phyloP scores from a whole-genome alignment of 2,113 vertebrate species.

The Pseudorasbora parva region DNA sequence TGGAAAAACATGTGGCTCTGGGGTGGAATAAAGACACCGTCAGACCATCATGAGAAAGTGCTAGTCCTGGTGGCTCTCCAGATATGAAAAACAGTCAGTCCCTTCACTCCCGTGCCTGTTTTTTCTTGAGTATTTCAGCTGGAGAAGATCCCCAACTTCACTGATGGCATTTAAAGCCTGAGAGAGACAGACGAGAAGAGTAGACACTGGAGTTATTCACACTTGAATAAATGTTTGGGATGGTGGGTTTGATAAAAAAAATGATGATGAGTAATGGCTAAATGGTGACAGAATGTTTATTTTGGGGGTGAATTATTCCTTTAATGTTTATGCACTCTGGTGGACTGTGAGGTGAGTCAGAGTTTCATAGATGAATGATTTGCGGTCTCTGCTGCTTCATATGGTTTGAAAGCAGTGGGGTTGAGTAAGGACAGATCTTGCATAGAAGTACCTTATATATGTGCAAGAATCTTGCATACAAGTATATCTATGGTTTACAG shows the following conservation, averaged over 20 bases:
- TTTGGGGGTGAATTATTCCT: conserved; percentile 3
- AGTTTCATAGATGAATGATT: conserved; percentile 4
- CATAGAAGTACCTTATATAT: background rate
- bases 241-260: background rate
- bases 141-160: conserved; percentile 92
- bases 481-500: too few species aligned
- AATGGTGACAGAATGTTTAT: background rate
- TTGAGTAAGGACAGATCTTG: background rate
- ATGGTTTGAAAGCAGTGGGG: background rate
- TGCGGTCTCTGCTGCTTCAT: background rate
- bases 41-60: background rate
- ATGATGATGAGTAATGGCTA: background rate
- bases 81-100: conserved; percentile 72
- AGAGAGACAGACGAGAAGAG: conserved; percentile 26
- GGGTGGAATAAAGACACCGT: background rate
- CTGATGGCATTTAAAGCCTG: conserved; percentile 88
- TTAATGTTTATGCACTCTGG: background rate
- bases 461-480: too few species aligned
- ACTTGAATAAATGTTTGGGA: background rate
- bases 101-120: conserved; percentile 49
- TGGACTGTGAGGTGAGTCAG: conserved; percentile 35
- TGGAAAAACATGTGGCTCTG: background rate
- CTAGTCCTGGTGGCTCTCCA: conserved; percentile 90
- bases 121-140: conserved; percentile 91
- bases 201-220: background rate